These are phyloP conservation scores for Phorcus lineatus DNA, from an alignment of 2,888 invertebrate genomes.

Conservation along the genomic window DNA sequence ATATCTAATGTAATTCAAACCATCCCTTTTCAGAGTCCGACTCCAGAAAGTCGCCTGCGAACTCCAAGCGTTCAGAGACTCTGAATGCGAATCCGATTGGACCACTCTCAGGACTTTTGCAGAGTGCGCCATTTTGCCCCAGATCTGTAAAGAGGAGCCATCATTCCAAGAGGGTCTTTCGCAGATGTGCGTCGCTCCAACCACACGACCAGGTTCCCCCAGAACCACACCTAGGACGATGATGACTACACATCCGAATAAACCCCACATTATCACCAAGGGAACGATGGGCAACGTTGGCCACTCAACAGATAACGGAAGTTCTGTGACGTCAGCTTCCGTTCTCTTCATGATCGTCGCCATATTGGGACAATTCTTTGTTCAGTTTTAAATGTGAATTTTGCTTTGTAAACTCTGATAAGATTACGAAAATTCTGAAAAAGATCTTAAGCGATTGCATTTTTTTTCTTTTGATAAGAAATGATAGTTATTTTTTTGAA, in stretches of 20 bases:
- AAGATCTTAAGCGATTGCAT: too few relatives aligned
- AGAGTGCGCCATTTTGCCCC: constrained; percentile 41
- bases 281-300: neutral
- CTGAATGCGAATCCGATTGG: constrained; percentile 22
- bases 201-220: neutral
- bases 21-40: constrained; percentile 25
- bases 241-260: neutral
- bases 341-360: neutral
- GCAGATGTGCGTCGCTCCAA: neutral
- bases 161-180: constrained; percentile 12
- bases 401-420: too few relatives aligned
- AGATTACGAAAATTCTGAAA: too few relatives aligned
- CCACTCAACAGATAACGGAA: neutral
- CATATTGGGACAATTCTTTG: neutral
- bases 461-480: too few relatives aligned
- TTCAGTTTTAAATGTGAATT: too few relatives aligned
- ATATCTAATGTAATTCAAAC: too few relatives aligned
- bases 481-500: too few relatives aligned
- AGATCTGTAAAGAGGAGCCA: constrained; percentile 29
- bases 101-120: constrained; percentile 28
- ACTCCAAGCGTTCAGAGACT: constrained; percentile 30
- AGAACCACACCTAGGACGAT: neutral
- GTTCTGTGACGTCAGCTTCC: neutral
- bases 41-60: constrained; percentile 42
- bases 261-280: neutral